These are phyloP conservation scores for Hedychridium roseum DNA, from an alignment of 2,888 invertebrate species.

Conservation along the genomic window DNA sequence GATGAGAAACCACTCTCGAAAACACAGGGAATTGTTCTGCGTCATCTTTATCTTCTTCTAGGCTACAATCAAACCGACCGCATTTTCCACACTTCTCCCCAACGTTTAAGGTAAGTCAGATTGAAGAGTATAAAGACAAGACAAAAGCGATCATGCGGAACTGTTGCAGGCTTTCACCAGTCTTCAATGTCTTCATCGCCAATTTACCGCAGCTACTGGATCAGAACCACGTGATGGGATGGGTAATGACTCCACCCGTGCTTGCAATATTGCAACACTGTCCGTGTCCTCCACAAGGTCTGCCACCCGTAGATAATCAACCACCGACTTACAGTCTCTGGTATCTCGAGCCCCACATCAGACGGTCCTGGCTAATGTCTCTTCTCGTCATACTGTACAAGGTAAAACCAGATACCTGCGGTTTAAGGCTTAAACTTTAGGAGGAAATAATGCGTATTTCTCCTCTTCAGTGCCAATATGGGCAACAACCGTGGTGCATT, in stretches of 20 bases:
- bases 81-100: constrained; percentile 89
- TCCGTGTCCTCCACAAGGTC: constrained; percentile 76
- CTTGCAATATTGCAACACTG: constrained; percentile 82
- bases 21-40: constrained; percentile 86
- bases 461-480: constrained; percentile 76
- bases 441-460: constrained; percentile 4
- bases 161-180: constrained; percentile 80
- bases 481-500: constrained; percentile 73
- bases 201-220: constrained; percentile 94
- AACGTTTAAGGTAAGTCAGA: constrained; percentile 74
- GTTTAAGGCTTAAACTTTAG: too few species aligned
- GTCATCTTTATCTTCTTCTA: constrained; percentile 89
- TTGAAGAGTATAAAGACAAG: not conserved
- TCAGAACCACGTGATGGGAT: constrained; percentile 94
- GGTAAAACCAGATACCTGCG: too few species aligned
- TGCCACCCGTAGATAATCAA: constrained; percentile 67
- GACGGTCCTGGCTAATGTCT: constrained; percentile 93
- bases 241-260: constrained; percentile 85
- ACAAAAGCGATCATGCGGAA: not conserved
- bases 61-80: constrained; percentile 94
- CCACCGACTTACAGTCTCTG: constrained; percentile 85
- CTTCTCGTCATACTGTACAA: constrained; percentile 94
- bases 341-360: constrained; percentile 84
- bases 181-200: constrained; percentile 94
- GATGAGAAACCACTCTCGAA: constrained; percentile 85